phyloP scores from a whole-genome alignment of 2,888 invertebrate genomes.

The Nowickia ferox region DNA sequence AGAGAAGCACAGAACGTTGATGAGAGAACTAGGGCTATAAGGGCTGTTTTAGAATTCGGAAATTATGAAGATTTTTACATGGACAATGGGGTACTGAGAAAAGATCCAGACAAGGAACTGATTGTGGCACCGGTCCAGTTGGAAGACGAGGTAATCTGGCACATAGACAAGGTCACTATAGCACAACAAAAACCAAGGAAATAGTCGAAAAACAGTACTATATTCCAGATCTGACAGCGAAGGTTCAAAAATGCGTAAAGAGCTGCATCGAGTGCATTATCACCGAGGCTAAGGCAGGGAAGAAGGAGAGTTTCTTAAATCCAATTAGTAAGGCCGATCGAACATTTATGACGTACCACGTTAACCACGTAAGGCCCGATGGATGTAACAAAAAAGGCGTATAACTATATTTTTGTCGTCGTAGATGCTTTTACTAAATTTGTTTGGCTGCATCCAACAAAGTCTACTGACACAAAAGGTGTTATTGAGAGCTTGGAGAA shows the following conservation, averaged over 20 bases:
- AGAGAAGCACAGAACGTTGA: constrained; percentile 31
- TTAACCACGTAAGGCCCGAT: too few relatives aligned
- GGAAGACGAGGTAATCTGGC: constrained; percentile 17
- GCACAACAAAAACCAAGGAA: background rate
- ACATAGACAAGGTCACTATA: constrained; percentile 28
- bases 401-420: too few relatives aligned
- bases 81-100: constrained; percentile 53
- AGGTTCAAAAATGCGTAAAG: background rate
- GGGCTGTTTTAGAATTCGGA: constrained; percentile 22
- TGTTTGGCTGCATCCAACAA: too few relatives aligned
- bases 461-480: too few relatives aligned
- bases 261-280: too few relatives aligned
- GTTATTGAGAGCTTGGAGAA: too few relatives aligned
- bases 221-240: background rate
- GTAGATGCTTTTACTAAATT: too few relatives aligned
- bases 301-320: too few relatives aligned
- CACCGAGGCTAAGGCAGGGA: constrained; percentile 31
- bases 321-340: constrained; percentile 27
- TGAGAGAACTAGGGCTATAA: constrained; percentile 48
- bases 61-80: constrained; percentile 51
- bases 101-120: constrained; percentile 20
- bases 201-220: constrained; percentile 5
- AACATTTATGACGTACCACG: too few relatives aligned
- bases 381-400: too few relatives aligned
- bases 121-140: constrained; percentile 26